Evolutionary conservation across 2,113 vertebrate genomes (phyloP).

Genomic region (Limanda limanda): DNA sequence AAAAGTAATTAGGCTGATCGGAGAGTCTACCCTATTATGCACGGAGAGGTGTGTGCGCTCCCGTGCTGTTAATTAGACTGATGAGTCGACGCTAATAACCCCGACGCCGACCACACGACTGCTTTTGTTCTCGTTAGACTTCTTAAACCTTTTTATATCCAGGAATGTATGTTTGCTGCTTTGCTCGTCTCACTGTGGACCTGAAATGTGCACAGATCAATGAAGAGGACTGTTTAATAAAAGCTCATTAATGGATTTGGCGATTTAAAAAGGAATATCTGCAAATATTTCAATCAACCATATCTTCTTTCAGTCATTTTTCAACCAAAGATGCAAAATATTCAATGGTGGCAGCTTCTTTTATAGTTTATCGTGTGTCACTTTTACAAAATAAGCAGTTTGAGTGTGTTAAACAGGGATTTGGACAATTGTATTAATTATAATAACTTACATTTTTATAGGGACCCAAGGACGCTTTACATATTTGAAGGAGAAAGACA

Average conservation of each 20-base stretch:
- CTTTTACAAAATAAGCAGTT: neutral
- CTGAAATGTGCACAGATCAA: neutral
- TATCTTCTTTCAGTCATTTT: neutral
- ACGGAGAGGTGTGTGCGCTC: constrained; percentile 64
- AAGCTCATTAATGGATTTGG: too few species aligned
- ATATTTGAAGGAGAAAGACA: too few species aligned
- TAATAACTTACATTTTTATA: too few species aligned
- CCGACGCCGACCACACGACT: constrained; percentile 13
- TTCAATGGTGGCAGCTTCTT: neutral
- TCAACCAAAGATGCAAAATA: neutral
- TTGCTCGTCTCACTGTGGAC: neutral
- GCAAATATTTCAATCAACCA: neutral
- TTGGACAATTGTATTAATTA: too few species aligned
- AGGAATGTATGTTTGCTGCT: neutral
- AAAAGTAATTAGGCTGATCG: constrained; percentile 78
- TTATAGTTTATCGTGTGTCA: neutral
- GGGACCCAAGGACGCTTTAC: too few species aligned
- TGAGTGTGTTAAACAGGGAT: too few species aligned
- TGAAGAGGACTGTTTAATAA: neutral
- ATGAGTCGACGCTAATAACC: constrained; percentile 67
- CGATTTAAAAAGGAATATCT: too few species aligned
- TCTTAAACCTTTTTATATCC: constrained; percentile 16
- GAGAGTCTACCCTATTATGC: constrained; percentile 63
- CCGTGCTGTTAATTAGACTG: constrained; percentile 72
- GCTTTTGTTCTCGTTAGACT: constrained; percentile 40